Evolutionary conservation across 2,797 vertebrate species (phyloP).

Genomic region (Ammospiza maritima): DNA sequence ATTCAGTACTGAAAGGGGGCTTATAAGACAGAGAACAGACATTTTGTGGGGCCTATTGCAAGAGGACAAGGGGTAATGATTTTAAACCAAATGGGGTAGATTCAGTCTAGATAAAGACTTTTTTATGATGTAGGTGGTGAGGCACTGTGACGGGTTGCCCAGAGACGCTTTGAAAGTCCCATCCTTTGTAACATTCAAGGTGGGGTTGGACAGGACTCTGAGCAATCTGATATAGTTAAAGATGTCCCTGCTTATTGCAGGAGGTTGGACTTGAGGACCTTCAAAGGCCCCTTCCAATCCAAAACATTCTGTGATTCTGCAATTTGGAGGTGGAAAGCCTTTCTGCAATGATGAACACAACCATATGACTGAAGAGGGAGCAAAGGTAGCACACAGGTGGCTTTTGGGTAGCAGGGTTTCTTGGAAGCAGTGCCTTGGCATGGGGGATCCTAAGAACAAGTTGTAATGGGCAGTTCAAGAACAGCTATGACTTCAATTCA

Average conservation of each 20-base stretch:
- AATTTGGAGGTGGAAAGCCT: background rate
- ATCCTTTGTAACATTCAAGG: background rate
- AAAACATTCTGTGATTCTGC: background rate
- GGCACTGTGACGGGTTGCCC: accelerated
- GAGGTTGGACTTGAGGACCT: background rate
- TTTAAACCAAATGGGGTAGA: background rate
- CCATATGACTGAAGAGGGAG: background rate
- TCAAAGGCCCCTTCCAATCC: background rate
- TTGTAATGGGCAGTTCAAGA: background rate
- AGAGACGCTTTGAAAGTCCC: background rate
- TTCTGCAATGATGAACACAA: background rate
- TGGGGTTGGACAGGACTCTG: accelerated
- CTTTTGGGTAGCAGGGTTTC: background rate
- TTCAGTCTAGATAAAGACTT: background rate
- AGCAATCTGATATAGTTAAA: background rate
- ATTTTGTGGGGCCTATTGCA: accelerated
- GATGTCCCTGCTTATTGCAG: background rate
- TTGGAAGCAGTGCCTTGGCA: background rate
- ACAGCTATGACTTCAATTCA: background rate
- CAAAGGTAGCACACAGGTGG: background rate
- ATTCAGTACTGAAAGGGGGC: background rate
- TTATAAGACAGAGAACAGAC: background rate
- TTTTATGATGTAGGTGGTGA: background rate
- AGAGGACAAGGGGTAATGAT: background rate
- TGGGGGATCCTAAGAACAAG: background rate